Percentiles rank a stretch among this genome's conserved stretches.
These are phyloP conservation scores for Pangasianodon gigas DNA, from an alignment of 2,113 vertebrate genomes.

Conservation along the genomic window DNA sequence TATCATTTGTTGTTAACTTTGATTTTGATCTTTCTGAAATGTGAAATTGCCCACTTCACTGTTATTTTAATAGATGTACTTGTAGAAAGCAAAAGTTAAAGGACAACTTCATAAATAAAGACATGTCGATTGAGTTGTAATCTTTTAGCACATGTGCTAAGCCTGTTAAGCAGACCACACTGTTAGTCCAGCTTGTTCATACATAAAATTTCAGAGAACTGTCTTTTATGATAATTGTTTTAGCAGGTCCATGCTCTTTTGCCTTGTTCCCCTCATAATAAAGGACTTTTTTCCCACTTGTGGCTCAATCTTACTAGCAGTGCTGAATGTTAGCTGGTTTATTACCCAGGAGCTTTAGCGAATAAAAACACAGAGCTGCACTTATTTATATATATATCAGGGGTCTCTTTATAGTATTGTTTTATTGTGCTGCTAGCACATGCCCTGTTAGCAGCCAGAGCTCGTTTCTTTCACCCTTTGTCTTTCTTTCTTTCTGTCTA, in stretches of 20 bases:
- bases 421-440: slow-evolving; percentile 52
- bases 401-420: slow-evolving; percentile 48
- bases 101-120: too few relatives aligned
- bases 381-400: neutral
- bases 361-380: slow-evolving; percentile 55
- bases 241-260: slow-evolving; percentile 29
- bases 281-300: neutral
- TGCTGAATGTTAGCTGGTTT: slow-evolving; percentile 48
- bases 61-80: neutral
- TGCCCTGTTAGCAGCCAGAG: slow-evolving; percentile 40
- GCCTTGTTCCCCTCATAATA: slow-evolving; percentile 40
- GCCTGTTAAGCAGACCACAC: slow-evolving; percentile 7
- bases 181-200: slow-evolving; percentile 1
- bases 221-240: slow-evolving; percentile 52
- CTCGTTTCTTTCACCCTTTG: slow-evolving; percentile 28
- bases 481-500: slow-evolving; percentile 25
- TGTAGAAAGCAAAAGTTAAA: neutral
- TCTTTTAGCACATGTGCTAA: neutral
- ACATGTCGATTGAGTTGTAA: neutral
- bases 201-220: too few relatives aligned
- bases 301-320: slow-evolving; percentile 27
- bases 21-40: neutral
- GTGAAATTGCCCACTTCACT: neutral
- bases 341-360: slow-evolving; percentile 54
- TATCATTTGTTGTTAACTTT: neutral